Percentiles rank a stretch among this genome's conserved stretches.
Conservation (phyloP, 2,888 invertebrate species). For the Cheiracanthium punctorium region DNA sequence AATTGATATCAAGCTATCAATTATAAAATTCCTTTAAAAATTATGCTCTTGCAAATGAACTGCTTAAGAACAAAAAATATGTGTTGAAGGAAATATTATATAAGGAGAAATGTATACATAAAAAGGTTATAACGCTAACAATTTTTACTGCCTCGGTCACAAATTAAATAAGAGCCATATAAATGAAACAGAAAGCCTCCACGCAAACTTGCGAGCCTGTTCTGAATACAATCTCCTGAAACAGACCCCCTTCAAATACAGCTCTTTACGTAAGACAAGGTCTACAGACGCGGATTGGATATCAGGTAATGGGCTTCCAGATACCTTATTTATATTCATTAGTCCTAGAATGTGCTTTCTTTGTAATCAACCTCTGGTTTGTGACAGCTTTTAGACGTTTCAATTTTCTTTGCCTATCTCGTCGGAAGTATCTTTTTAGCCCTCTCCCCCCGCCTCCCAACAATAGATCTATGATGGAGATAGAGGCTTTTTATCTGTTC, state of each 20-base stretch:
- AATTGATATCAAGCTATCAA: too few relatives aligned
- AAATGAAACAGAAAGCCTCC: too few relatives aligned
- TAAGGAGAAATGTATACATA: too few relatives aligned
- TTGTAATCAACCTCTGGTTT: conserved; percentile 28
- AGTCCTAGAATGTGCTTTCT: conserved; percentile 17
- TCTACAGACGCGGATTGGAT: conserved; percentile 17
- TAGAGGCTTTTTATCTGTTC: conserved; percentile 4
- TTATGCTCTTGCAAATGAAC: too few relatives aligned
- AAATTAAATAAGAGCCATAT: too few relatives aligned
- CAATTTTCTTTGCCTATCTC: conserved; percentile 26
- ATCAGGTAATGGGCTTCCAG: conserved; percentile 13
- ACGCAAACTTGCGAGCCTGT: not conserved
- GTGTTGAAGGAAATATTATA: too few relatives aligned
- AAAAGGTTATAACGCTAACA: too few relatives aligned
- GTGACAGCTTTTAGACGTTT: conserved; percentile 58
- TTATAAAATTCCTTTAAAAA: too few relatives aligned
- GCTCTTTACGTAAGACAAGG: not conserved
- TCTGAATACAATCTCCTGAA: not conserved
- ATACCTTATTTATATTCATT: conserved; percentile 61
- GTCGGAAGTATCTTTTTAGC: conserved; percentile 37
- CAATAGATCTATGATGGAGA: conserved; percentile 17
- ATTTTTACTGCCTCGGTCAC: too few relatives aligned
- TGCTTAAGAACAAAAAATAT: too few relatives aligned
- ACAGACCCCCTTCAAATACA: not conserved
- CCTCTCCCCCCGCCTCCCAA: not conserved